Evolutionary conservation across 2,797 vertebrate genomes (phyloP).

Genomic region (Rhodeus uyekii): DNA sequence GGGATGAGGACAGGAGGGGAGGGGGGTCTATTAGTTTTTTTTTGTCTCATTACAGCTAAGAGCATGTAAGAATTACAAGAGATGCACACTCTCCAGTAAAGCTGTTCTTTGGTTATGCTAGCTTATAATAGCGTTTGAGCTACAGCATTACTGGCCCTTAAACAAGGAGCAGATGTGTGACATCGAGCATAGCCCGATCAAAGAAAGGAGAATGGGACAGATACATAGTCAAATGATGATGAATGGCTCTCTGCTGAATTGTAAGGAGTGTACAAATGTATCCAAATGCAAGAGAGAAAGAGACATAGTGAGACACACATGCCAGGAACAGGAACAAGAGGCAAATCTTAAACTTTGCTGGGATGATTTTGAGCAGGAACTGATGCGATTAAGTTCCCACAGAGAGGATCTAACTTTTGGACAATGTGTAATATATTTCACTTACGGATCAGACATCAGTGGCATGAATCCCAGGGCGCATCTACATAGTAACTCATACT

Average conservation of each 20-base stretch:
- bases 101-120: conserved; percentile 82
- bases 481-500: conserved; percentile 29
- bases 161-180: conserved; percentile 99
- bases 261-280: conserved; percentile 93
- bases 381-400: conserved; percentile 69
- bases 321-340: conserved; percentile 47
- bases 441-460: conserved; percentile 75
- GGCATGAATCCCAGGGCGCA: conserved; percentile 63
- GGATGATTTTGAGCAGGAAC: conserved; percentile 79
- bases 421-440: conserved; percentile 76
- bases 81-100: conserved; percentile 76
- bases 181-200: conserved; percentile 99
- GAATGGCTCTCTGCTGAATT: conserved; percentile 94
- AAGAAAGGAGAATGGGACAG: conserved; percentile 84
- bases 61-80: conserved; percentile 72
- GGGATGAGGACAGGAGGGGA: too few species aligned
- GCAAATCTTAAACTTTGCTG: conserved; percentile 84
- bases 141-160: conserved; percentile 95
- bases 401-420: conserved; percentile 68
- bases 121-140: conserved; percentile 92
- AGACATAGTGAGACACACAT: conserved; percentile 38
- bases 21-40: conserved; percentile 53
- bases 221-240: conserved; percentile 98
- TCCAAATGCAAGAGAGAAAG: conserved; percentile 76
- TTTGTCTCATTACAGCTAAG: conserved; percentile 66